These are phyloP conservation scores for Pollenia angustigena DNA, from an alignment of 2,888 invertebrate species.

Conservation along the genomic window DNA sequence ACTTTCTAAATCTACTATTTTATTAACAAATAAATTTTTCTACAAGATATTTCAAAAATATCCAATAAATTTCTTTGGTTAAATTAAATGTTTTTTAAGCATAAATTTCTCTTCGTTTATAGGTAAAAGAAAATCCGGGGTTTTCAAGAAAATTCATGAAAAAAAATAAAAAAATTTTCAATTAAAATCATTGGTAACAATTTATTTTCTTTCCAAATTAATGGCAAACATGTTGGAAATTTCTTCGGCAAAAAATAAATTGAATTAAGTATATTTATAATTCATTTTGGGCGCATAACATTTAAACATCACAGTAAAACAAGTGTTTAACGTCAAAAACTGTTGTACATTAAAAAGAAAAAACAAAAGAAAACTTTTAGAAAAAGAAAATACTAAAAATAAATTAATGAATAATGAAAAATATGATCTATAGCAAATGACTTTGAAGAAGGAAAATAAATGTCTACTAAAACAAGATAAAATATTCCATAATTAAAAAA, in stretches of 20 bases:
- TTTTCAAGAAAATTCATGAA: no score
- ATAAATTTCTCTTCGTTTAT: no score
- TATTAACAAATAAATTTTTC: background rate
- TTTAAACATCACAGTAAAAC: slow-evolving; percentile 12
- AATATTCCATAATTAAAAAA: background rate
- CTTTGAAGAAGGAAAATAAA: background rate
- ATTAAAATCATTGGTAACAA: background rate
- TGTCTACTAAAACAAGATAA: background rate
- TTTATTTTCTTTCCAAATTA: background rate
- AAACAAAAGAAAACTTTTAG: background rate
- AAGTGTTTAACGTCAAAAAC: slow-evolving; percentile 30
- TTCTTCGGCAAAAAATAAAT: background rate
- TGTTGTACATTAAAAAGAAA: background rate
- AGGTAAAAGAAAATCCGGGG: background rate
- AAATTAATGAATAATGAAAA: slow-evolving; percentile 22
- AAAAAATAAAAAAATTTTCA: background rate
- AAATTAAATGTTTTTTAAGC: background rate
- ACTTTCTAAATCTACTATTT: background rate
- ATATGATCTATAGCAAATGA: slow-evolving; percentile 10
- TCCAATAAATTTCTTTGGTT: background rate
- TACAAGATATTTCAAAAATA: background rate
- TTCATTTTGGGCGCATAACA: background rate
- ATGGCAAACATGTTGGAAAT: background rate
- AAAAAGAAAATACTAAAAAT: background rate
- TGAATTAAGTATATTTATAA: background rate